Conservation (phyloP, 2,113 vertebrate genomes). For the Mungos mungo region DNA sequence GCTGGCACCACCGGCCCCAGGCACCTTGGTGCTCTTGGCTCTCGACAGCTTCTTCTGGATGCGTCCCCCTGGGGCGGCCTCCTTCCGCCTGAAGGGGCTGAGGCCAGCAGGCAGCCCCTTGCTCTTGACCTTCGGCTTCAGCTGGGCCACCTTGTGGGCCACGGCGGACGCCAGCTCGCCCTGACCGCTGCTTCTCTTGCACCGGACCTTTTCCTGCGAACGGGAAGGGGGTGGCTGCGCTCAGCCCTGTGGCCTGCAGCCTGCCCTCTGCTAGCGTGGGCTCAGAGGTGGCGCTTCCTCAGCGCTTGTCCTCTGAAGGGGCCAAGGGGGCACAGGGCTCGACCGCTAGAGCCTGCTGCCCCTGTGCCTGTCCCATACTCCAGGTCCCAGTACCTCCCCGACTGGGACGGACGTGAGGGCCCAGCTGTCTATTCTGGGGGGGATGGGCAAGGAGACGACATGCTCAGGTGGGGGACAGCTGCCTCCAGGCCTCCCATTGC, state of each 20-base stretch:
- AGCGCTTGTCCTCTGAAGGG: neutral
- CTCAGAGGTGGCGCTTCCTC: neutral
- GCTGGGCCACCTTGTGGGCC: slow-evolving; percentile 86
- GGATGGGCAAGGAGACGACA: neutral
- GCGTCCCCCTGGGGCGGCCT: slow-evolving; percentile 82
- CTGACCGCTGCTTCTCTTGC: slow-evolving; percentile 84
- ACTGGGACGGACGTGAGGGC: neutral
- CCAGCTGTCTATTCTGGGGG: neutral
- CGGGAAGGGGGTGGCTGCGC: fast-evolving
- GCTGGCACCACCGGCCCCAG: neutral
- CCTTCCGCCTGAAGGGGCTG: slow-evolving; percentile 87
- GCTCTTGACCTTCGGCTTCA: slow-evolving; percentile 90
- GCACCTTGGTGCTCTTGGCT: slow-evolving; percentile 84
- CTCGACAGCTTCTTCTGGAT: slow-evolving; percentile 89
- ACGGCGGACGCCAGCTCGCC: slow-evolving; percentile 86
- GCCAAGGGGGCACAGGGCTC: neutral
- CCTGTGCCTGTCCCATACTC: neutral
- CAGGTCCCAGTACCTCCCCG: fast-evolving
- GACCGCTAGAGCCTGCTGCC: neutral
- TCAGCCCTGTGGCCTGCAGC: fast-evolving
- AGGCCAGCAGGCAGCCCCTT: slow-evolving; percentile 86
- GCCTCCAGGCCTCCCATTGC: neutral
- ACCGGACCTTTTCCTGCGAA: slow-evolving; percentile 86
- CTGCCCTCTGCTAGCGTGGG: neutral
- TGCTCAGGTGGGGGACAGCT: neutral